Evolutionary conservation across 2,113 vertebrate genomes (phyloP), one percentile per base, ranked within the genome.

Genomic region (Ariopsis seemanni): DNA sequence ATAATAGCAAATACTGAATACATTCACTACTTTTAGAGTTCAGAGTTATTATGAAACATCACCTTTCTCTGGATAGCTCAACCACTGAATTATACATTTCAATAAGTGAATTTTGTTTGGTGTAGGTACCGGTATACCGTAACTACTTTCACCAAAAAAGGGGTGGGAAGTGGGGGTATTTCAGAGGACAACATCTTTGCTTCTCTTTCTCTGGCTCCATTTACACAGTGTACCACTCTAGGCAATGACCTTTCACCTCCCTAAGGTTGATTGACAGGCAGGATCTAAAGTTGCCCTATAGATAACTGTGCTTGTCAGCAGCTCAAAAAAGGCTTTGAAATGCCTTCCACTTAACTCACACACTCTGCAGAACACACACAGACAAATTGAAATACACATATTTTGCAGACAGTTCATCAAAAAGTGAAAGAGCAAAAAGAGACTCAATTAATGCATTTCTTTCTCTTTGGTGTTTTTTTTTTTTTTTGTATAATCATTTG

Each of bases 261-360:
- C 22, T 22, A 48, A 27, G 20, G 52, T 86, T 89, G 88, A 89
- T 0, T 86, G 84, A 82, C 88, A 89, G 78, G 48, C 69, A 25
- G 69, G 77, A 69, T 82, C 27, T 82, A 65, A 69, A 86, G 72
- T 22, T 50, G 69, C 48, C 25, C 12, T 82, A 63, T 67, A 82
- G 79, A 89, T 82, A 86, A 83, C 79, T 83, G 69, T 18, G 79
- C 78, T 82, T 89, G 79, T 86, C 84, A 88, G 84, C n/a, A 30
- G 57, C 79, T 83, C 67, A 89, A 86, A 86, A 62, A 75, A 89
- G 58, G 50, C 69, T 86, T 86, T 82, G 69, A 89, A 87, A 89
- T 85, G 65, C 12, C 65, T 81, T 81, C 87, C 78, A 89, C 84
- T 89, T 86, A 83, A 83, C 87, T 69, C 52, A 48, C 78, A 82